Evolutionary conservation across 1,140 invertebrate species (phyloP).

Genomic region (Heterodera schachtii): DNA sequence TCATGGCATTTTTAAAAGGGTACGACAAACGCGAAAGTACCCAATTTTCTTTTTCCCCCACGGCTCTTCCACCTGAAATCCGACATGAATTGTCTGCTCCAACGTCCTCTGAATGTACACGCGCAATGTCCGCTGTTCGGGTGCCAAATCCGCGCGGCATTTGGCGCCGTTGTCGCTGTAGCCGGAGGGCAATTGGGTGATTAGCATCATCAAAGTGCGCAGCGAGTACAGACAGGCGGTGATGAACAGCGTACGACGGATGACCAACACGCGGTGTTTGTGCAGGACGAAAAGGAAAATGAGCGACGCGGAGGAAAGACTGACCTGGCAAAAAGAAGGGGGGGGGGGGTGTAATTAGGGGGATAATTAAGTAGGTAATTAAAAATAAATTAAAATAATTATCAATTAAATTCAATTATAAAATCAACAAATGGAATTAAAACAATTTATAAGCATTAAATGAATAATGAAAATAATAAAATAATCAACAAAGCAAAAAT

Average conservation of each 20-base stretch:
- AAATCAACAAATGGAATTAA: too few species aligned
- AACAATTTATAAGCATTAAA: too few species aligned
- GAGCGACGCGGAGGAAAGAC: conserved; percentile 45
- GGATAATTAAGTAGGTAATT: too few species aligned
- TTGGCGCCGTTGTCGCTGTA: conserved; percentile 39
- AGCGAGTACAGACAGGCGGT: conserved; percentile 53
- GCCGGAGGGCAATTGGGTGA: conserved; percentile 50
- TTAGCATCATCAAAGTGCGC: conserved; percentile 46
- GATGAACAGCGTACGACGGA: conserved; percentile 56
- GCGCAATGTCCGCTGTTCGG: conserved; percentile 29
- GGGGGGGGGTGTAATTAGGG: background rate
- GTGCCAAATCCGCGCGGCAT: conserved; percentile 35
- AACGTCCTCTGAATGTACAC: conserved; percentile 39
- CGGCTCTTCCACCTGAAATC: conserved; percentile 35
- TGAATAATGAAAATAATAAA: too few species aligned
- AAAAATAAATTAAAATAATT: too few species aligned
- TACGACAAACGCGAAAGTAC: too few species aligned
- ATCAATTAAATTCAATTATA: too few species aligned
- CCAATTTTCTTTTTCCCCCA: too few species aligned
- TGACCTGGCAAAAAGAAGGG: conserved; percentile 24
- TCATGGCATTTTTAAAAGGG: too few species aligned
- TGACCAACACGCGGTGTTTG: conserved; percentile 53
- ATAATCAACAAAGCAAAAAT: too few species aligned
- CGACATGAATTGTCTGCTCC: conserved; percentile 48
- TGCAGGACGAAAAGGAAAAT: conserved; percentile 56